These are phyloP conservation scores for Microcebus griseorufus DNA, from an alignment of 2,113 vertebrate genomes.

Conservation along the genomic window DNA sequence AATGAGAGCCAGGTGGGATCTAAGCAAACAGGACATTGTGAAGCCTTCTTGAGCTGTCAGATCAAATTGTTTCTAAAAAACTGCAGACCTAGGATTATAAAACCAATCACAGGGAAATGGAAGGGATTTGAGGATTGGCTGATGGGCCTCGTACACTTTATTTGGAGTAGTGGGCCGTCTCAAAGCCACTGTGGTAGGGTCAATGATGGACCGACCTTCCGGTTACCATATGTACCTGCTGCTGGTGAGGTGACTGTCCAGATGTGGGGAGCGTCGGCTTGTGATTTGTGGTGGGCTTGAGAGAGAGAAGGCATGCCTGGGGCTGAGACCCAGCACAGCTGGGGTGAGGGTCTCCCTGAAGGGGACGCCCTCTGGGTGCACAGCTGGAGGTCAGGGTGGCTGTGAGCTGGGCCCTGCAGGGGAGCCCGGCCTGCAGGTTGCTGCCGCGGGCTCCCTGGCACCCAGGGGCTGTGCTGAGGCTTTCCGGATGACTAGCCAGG, in stretches of 20 bases:
- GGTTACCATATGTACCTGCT: accelerated
- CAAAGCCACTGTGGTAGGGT: accelerated
- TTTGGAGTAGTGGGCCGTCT: accelerated
- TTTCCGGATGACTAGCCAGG: not conserved
- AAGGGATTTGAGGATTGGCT: not conserved
- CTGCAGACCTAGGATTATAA: not conserved
- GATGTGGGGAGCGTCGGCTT: not conserved
- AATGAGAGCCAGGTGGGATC: not conserved
- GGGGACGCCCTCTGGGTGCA: not conserved
- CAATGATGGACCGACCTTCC: not conserved
- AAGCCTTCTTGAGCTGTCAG: not conserved
- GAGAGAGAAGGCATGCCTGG: not conserved
- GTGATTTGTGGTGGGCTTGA: not conserved
- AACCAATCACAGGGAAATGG: not conserved
- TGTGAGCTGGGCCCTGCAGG: not conserved
- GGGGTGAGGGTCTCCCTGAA: not conserved
- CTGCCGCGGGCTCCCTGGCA: not conserved
- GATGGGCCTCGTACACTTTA: not conserved
- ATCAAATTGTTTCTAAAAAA: not conserved
- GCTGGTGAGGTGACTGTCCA: not conserved
- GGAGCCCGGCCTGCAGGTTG: not conserved
- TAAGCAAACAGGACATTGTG: not conserved
- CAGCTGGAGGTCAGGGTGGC: not conserved
- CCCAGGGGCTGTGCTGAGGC: not conserved
- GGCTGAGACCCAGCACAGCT: no score